Conservation (phyloP, 2,113 vertebrate species). For the Thymallus thymallus region DNA sequence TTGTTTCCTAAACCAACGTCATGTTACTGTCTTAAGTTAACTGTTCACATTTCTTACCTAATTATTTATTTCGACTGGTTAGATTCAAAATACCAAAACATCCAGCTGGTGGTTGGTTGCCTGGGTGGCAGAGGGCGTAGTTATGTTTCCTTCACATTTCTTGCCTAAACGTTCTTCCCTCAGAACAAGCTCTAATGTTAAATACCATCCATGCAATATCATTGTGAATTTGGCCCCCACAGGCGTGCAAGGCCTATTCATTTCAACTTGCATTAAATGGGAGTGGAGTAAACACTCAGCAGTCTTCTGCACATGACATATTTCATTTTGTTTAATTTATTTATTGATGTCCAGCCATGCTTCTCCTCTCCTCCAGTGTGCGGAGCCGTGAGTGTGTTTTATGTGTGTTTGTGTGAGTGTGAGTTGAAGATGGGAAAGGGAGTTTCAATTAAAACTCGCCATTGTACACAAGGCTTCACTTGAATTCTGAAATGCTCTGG, state of each 20-base stretch:
- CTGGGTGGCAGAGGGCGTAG: too few species aligned
- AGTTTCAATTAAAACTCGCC: conserved; percentile 4
- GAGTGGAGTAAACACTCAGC: neutral
- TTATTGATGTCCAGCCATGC: conserved; percentile 34
- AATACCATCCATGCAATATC: too few species aligned
- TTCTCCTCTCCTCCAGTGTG: conserved; percentile 12
- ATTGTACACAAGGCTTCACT: conserved; percentile 27
- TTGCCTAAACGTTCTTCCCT: too few species aligned
- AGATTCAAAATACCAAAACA: too few species aligned
- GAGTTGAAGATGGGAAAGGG: conserved; percentile 5
- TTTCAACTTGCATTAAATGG: neutral
- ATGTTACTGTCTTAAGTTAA: neutral
- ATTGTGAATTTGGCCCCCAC: too few species aligned
- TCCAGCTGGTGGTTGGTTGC: too few species aligned
- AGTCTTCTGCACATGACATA: neutral
- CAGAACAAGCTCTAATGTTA: too few species aligned
- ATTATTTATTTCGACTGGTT: too few species aligned
- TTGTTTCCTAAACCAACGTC: neutral
- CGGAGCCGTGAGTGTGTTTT: conserved; percentile 9
- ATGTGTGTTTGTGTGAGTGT: conserved; percentile 34
- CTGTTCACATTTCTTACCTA: too few species aligned
- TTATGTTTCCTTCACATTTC: too few species aligned
- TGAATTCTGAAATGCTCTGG: conserved; percentile 9
- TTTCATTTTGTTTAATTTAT: conserved; percentile 31
- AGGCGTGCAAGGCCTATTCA: too few species aligned